A percentile compares a stretch with the other conserved stretches of the same genome.
Evolutionary conservation across 2,888 invertebrate species (phyloP).

Genomic region (Tenthredo scrophulariae): DNA sequence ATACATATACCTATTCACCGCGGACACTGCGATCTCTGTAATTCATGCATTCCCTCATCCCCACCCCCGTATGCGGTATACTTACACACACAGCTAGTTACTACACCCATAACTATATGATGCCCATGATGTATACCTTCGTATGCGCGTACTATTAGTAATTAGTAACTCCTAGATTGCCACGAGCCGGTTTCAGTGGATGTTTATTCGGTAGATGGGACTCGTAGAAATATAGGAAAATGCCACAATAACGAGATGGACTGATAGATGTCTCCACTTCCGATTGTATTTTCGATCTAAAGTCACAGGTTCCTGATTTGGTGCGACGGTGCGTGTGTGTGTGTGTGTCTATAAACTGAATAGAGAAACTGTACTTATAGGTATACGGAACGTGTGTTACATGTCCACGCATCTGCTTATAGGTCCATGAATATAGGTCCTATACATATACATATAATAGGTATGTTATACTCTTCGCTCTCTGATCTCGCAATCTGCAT

Average conservation of each 20-base stretch:
- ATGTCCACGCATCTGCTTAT: not conserved
- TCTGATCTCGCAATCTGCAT: constrained; percentile 19
- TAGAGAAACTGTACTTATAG: not conserved
- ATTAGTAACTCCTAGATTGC: not conserved
- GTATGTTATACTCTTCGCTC: not conserved
- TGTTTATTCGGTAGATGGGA: not conserved
- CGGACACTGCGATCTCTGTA: constrained; percentile 9
- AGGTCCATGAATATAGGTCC: not conserved
- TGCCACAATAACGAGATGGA: not conserved
- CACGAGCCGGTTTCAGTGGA: not conserved
- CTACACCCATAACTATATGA: not conserved
- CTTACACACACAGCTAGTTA: not conserved
- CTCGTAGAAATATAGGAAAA: not conserved
- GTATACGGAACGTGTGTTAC: not conserved
- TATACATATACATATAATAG: not conserved
- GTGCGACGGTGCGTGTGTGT: not conserved
- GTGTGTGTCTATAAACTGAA: not conserved
- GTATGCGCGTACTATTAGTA: not conserved
- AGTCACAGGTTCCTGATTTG: not conserved
- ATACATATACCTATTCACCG: not conserved
- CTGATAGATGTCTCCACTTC: not conserved
- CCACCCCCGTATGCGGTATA: not conserved
- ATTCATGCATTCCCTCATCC: not conserved
- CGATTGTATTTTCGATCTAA: not conserved
- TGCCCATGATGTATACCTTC: not conserved